Evolutionary conservation across 1,140 invertebrate genomes (phyloP).

Genomic region (Druon quercuslanigerum): DNA sequence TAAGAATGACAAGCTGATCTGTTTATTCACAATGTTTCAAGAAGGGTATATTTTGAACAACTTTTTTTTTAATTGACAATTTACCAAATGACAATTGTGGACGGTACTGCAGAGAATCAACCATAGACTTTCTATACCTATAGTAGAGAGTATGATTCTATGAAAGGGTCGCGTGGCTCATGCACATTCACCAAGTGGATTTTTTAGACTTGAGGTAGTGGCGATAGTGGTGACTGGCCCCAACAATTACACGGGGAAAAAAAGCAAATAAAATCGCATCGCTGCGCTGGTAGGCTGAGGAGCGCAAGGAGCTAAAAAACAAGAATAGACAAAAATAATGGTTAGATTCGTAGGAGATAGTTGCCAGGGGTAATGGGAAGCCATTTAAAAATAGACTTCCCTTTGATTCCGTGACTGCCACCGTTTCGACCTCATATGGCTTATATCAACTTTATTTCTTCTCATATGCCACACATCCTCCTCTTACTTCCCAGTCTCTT

Average conservation of each 20-base stretch:
- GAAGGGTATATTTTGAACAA: too few species aligned
- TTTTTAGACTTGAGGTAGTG: conserved; percentile 65
- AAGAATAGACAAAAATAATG: conserved; percentile 74
- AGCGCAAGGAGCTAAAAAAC: conserved; percentile 61
- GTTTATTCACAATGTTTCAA: too few species aligned
- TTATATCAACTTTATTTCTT: conserved; percentile 45
- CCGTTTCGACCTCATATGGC: conserved; percentile 63
- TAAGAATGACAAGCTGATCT: too few species aligned
- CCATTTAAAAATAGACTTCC: conserved; percentile 71
- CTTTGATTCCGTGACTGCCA: conserved; percentile 70
- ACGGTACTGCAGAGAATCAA: too few species aligned
- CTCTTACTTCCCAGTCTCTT: not conserved
- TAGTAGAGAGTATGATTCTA: conserved; percentile 40
- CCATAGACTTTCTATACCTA: too few species aligned
- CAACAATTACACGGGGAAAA: conserved; percentile 74
- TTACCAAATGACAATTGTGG: too few species aligned
- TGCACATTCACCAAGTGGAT: conserved; percentile 72
- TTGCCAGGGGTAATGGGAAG: conserved; percentile 72
- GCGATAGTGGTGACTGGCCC: conserved; percentile 74
- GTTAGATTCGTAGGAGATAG: conserved; percentile 71
- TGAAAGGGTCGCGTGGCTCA: conserved; percentile 71
- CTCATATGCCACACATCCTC: conserved; percentile 15
- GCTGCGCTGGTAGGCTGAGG: conserved; percentile 38
- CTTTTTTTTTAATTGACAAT: too few species aligned
- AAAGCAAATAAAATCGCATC: conserved; percentile 70